Evolutionary conservation across 2,797 vertebrate genomes (phyloP), one percentile per base, ranked within the genome.

Genomic region (Pipistrellus nathusii): DNA sequence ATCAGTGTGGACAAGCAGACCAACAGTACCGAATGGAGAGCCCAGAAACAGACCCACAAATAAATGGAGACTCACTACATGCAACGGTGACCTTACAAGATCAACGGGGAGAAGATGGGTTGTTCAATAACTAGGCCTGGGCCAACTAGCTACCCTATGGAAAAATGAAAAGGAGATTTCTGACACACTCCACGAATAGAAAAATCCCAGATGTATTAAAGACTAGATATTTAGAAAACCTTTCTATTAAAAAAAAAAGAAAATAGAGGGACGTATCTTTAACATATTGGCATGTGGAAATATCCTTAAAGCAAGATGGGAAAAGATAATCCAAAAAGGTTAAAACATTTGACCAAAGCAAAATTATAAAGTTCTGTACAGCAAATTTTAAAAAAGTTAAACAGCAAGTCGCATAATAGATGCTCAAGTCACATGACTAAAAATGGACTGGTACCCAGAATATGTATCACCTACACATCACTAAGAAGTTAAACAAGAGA

Each of bases 201-300:
- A 91, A 84, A 91, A 78, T 68, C 78, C 59, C 84, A 84, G 18
- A 44, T 81, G 78, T 62, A 51, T 83, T 87, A 35, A 89, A 80
- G 85, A 44, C 48, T 35, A 59, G 17, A 44, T 10, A 69, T 82
- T 83, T 73, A 6, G 80, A 78, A 59, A 68, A 69, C 18, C 66
- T 69, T 69, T 23, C 66, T 35, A 38, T 69, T 35, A 68, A 35
- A 68, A 85, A 85, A 71, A 48, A 44, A 11, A 44, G 1, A 44
- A 6, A 90, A 83, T 25, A 78, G 30, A 71, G 17, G 62, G 83
- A 25, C 46, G 12, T 17, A 53, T 82, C 59, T 85, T 71, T 66
- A 77, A 83, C 55, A 87, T 83, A 55, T 20, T 57, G 64, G 35
- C 44, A 35, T 32, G 44, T 20, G 10, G 38, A 86, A 86, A 51